Evolutionary conservation across 2,797 vertebrate genomes (phyloP), one percentile per base, ranked within the genome.

Genomic region (Phataginus tricuspis): DNA sequence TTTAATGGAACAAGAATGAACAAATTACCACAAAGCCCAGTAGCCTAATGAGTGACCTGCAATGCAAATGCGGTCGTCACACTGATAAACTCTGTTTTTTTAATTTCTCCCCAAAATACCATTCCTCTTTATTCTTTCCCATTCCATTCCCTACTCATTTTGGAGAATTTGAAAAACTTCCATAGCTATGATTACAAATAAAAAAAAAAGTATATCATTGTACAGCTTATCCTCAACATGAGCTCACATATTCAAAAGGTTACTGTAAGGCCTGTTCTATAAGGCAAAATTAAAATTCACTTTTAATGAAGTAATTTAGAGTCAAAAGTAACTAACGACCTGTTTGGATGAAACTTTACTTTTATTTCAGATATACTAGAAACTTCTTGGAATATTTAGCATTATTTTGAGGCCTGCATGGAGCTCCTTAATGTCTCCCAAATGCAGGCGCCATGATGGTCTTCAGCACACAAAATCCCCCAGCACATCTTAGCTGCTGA

Each of bases 1-100:
- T 96, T 97, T 97, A 98, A 98, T 98, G 97, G 97, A 98, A 97
- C 74, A 94, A 96, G 92, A 63, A 95, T 96, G 96, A 97, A 97
- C 93, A 97, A 97, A 97, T 98, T 96, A 96, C 34, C 66, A 86
- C 87, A 96, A 97, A 97, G 74, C 91, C 96, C 79, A 91, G 74
- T 77, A 95, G 94, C 80, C 91, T 97, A 86, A 86, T 91, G 90
- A 96, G 61, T 96, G 95, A 95, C 79, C 64, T 92, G 75, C 97
- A 97, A 97, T 96, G 61, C 96, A 95, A 97, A 96, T 95, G 92
- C 97, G 87, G 85, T 95, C 91, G 80, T 93, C 82, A 96, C 57
- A 90, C 31, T 23, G 53, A 95, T 94, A 95, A 93, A 27, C 37
- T 94, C 16, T 90, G 92, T 94, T 85, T 78, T 78, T 63, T 68